Evolutionary conservation across 2,888 invertebrate genomes (phyloP), one percentile per base, ranked within the genome.

Genomic region (Thumatha senex): DNA sequence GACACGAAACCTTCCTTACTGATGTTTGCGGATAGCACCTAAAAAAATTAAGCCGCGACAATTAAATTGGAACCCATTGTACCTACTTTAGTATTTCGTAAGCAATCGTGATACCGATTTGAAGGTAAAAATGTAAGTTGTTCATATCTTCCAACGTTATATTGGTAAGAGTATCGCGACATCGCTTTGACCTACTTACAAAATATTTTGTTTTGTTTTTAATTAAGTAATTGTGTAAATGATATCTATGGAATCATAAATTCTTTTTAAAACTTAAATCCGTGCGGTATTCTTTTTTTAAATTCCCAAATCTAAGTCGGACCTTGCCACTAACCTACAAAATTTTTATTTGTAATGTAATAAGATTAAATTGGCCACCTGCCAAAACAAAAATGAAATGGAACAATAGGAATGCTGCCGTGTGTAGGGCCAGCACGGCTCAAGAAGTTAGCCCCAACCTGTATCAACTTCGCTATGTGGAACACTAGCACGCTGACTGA

Each of bases 181-280:
- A 47, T 55, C 49, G 44, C 45, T 42, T 31, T 45, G 40, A 47
- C 52, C 48, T 46, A 58, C 52, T 69, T 69, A 60, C 18, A 64
- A 58, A 69, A 68, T 43, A 48, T 38, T 40, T 50, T 14, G 44
- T 35, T 33, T 38, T 29, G 36, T 42, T 42, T 9, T 58, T 31
- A 52, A 59, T 59, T 62, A 69, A 62, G 56, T 48, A 64, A 61
- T 62, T 63, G 66, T 62, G 55, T 41, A 56, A 61, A 51, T 41
- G 31, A 48, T 54, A 56, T 56, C 50, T 12, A 56, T 54, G 43
- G 46, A 30, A 46, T 46, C 50, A 40, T 40, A 39, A 36, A 57
- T 63, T 63, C 61, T 54, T 38, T 54, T 51, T 48, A 38, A 24
- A 12, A n/a, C n/a, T 30, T 48, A 54, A 58, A 64, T 60, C 42